A percentile compares a stretch with the other conserved stretches of the same genome.
Evolutionary conservation across 2,888 invertebrate genomes (phyloP).

Genomic region (Diaphora mendica): DNA sequence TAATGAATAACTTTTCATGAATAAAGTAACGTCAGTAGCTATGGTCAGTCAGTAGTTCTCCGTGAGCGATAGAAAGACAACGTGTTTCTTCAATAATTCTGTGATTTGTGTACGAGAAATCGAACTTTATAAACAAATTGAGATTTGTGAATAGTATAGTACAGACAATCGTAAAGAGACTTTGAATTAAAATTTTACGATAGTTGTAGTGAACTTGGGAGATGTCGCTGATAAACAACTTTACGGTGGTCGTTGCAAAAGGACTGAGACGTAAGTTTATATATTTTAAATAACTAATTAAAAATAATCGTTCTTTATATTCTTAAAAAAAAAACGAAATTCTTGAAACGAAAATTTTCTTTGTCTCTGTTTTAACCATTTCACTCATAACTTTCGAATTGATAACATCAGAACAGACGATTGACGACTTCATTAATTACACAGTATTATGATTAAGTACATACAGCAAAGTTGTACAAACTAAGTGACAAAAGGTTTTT

Average conservation of each 20-base stretch:
- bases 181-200: constrained; percentile 34
- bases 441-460: too few species aligned
- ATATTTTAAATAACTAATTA: not conserved
- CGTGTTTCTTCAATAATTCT: constrained; percentile 30
- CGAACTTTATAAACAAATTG: constrained; percentile 24
- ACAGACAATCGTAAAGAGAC: constrained; percentile 26
- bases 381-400: not conserved
- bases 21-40: constrained; percentile 34
- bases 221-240: constrained; percentile 81
- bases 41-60: constrained; percentile 38
- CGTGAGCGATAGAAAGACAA: constrained; percentile 25
- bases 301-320: not conserved
- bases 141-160: constrained; percentile 22
- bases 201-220: constrained; percentile 36
- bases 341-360: not conserved
- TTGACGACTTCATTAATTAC: too few species aligned
- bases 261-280: constrained; percentile 75
- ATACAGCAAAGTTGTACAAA: too few species aligned
- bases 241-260: constrained; percentile 75
- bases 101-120: constrained; percentile 40
- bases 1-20: constrained; percentile 42
- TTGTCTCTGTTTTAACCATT: not conserved
- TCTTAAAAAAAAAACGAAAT: not conserved
- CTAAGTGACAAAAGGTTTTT: too few species aligned
- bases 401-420: too few species aligned